phyloP scores from a whole-genome alignment of 2,113 vertebrate genomes.

The Anhinga rufa region DNA sequence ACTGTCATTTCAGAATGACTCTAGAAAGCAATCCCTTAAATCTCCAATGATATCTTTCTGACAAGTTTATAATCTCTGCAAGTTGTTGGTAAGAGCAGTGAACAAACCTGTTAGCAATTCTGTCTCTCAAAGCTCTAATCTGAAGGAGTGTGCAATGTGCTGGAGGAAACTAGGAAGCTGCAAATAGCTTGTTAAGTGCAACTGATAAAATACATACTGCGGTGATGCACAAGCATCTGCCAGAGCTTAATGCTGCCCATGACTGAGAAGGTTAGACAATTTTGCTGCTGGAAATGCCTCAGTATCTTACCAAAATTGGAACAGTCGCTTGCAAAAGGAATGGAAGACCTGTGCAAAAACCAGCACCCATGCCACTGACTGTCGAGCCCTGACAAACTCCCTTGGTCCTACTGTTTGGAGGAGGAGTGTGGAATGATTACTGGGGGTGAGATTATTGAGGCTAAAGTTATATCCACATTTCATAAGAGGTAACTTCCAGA shows the following conservation, averaged over 20 bases:
- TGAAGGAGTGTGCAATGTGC: neutral
- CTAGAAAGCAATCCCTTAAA: slow-evolving; percentile 35
- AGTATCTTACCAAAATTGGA: neutral
- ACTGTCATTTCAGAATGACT: slow-evolving; percentile 30
- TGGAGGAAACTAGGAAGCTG: neutral
- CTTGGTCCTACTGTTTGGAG: neutral
- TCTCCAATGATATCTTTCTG: slow-evolving; percentile 19
- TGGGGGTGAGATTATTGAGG: too few relatives aligned
- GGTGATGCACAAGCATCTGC: neutral
- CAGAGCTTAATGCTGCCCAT: neutral
- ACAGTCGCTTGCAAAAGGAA: neutral
- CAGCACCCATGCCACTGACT: neutral
- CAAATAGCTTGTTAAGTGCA: neutral
- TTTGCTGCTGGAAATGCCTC: neutral
- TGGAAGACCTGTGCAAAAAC: neutral
- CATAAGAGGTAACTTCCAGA: too few relatives aligned
- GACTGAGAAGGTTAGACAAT: neutral
- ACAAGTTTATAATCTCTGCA: slow-evolving; percentile 26
- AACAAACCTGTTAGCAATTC: slow-evolving; percentile 40
- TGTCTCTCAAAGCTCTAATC: neutral
- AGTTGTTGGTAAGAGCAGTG: neutral
- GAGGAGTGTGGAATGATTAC: too few relatives aligned
- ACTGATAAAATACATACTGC: neutral
- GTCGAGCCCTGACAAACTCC: neutral
- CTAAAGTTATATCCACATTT: too few relatives aligned